These are phyloP conservation scores for Antheraea pernyi DNA, from an alignment of 1,140 invertebrate species.

Conservation along the genomic window DNA sequence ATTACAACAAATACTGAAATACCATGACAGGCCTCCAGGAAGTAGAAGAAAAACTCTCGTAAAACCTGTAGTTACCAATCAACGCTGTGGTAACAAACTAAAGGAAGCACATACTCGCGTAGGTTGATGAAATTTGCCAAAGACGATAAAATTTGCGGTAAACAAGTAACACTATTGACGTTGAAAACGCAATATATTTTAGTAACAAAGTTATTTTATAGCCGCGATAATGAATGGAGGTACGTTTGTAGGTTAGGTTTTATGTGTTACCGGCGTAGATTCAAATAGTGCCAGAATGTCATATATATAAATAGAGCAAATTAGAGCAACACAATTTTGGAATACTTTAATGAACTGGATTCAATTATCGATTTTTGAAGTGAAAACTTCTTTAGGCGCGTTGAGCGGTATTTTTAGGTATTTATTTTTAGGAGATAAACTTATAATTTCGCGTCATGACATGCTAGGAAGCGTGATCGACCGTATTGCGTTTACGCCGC, in stretches of 20 bases:
- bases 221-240: slow-evolving; percentile 13
- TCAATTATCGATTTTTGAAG: too few relatives aligned
- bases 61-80: neutral
- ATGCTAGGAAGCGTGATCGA: too few relatives aligned
- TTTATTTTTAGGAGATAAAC: too few relatives aligned
- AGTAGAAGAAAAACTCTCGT: neutral
- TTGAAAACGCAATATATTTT: slow-evolving; percentile 10
- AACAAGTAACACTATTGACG: neutral
- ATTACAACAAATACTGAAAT: neutral
- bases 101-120: slow-evolving; percentile 30
- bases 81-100: neutral
- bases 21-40: neutral
- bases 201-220: slow-evolving; percentile 16
- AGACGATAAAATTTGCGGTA: slow-evolving; percentile 19
- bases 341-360: too few relatives aligned
- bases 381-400: too few relatives aligned
- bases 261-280: slow-evolving; percentile 8
- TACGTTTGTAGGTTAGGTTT: slow-evolving; percentile 14
- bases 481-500: too few relatives aligned
- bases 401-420: too few relatives aligned
- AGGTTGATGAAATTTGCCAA: slow-evolving; percentile 24
- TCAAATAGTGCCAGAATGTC: neutral
- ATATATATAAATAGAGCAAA: too few relatives aligned
- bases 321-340: too few relatives aligned
- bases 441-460: too few relatives aligned